Base-by-base conservation (phyloP, 2,113 vertebrate species). In the Origma solitaria region DNA sequence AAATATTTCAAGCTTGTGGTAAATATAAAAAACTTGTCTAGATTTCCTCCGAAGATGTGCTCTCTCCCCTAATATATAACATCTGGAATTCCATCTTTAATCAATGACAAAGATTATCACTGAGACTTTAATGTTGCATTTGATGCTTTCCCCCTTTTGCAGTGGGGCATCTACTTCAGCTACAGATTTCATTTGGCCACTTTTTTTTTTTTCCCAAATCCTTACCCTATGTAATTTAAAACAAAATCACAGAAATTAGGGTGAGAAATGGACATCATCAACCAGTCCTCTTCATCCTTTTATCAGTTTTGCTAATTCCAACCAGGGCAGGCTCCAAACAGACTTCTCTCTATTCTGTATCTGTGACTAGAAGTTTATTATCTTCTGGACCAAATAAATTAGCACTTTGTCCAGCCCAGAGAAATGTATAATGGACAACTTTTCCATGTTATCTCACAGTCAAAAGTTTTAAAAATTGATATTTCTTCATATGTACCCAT, bases 401-500 rank as follows among this genome's bases (percentile, higher is more conserved):
- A 50, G 4, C 18, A 16, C 11, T 57, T 66, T 89, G 5, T 13
- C 33, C 25, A 17, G 17, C 15, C 3, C 24, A 60, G 30, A 89
- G 17, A 44, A 21, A 56, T 49, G 1, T 9, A 35, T 30, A 28
- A 84, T 37, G 53, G 38, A 47, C 27, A 79, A 31, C 40, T 44
- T 71, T 87, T 31, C 44, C 12, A 21, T 33, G 24, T 44, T 56
- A 56, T 47, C 7, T 18, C 19, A 78, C 9, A 35, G 33, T 4
- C 9, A 51, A 3, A 47, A 51, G 24, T 51, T 77, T 35, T 25
- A 23, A 20, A 56, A 76, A 22, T 14, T 5, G 0, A 0, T 56
- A 24, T 85, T 71, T 85, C 37, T 64, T 2, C 47, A 4, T 71
- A 15, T 31, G 6, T 11, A 50, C 60, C 8, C 30, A 4, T 38